These are phyloP conservation scores for Nesidiocoris tenuis DNA, from an alignment of 2,888 invertebrate species.

Conservation along the genomic window DNA sequence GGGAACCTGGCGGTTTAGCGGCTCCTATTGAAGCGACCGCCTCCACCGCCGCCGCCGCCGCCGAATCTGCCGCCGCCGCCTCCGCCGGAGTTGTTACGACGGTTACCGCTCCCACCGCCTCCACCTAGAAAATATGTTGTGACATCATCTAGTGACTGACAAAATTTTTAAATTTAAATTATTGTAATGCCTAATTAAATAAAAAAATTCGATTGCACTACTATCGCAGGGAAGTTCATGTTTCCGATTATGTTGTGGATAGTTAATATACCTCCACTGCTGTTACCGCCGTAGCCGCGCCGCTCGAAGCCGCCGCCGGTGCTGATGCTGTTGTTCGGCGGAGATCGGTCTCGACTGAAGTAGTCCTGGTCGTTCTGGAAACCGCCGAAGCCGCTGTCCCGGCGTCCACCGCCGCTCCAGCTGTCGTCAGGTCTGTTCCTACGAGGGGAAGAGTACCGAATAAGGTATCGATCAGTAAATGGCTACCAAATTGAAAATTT, in stretches of 20 bases:
- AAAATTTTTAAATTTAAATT: too few relatives aligned
- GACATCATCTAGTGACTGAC: too few relatives aligned
- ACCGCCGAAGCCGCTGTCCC: background rate
- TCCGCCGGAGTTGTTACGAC: background rate
- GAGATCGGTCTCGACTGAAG: slow-evolving; percentile 15
- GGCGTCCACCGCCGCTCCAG: slow-evolving; percentile 14
- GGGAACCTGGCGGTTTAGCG: too few relatives aligned
- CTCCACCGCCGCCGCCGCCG: slow-evolving; percentile 4
- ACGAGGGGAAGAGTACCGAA: background rate
- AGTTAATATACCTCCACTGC: slow-evolving; percentile 12
- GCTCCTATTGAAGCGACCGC: slow-evolving; percentile 4
- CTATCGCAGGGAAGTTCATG: too few relatives aligned
- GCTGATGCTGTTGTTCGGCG: background rate
- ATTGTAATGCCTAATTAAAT: too few relatives aligned
- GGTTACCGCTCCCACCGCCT: background rate
- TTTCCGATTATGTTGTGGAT: too few relatives aligned
- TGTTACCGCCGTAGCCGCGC: background rate
- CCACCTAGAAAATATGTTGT: background rate
- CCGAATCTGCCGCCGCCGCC: background rate
- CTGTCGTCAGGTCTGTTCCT: slow-evolving; percentile 2
- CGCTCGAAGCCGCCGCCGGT: background rate
- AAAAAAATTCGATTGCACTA: too few relatives aligned
- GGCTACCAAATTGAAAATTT: background rate
- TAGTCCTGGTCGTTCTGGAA: slow-evolving; percentile 6
- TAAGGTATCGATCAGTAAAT: background rate